These are phyloP conservation scores for Yponomeuta plumbellus DNA, from an alignment of 2,888 invertebrate species.

Conservation along the genomic window DNA sequence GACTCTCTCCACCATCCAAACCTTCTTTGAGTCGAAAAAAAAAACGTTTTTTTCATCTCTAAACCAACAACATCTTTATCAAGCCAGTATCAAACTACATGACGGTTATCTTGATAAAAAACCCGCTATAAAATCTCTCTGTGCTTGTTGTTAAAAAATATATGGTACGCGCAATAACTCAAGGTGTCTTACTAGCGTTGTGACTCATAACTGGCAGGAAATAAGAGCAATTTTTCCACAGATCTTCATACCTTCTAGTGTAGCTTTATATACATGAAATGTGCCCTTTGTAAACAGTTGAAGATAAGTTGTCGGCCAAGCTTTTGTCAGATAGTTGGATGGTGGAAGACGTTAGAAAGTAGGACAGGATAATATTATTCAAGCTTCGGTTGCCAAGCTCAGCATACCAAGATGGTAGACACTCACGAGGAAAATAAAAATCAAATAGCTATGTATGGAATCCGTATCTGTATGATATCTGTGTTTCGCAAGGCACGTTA, in stretches of 20 bases:
- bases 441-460: too few species aligned
- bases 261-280: not conserved
- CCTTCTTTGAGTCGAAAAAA: not conserved
- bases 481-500: too few species aligned
- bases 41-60: not conserved
- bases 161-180: not conserved
- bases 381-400: not conserved
- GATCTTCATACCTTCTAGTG: not conserved
- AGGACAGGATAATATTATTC: not conserved
- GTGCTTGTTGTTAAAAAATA: not conserved
- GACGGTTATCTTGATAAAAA: slow-evolving; percentile 1
- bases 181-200: too few species aligned
- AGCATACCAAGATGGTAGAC: too few species aligned
- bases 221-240: too few species aligned
- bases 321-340: not conserved
- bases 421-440: too few species aligned
- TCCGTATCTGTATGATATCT: too few species aligned
- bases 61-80: not conserved
- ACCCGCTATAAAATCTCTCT: not conserved
- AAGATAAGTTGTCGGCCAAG: not conserved
- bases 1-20: not conserved
- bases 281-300: not conserved
- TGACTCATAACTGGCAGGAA: too few species aligned
- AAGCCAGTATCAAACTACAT: not conserved
- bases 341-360: not conserved